Percentiles rank a stretch among this genome's conserved stretches.
These are phyloP conservation scores for Microchirus variegatus DNA, from an alignment of 2,797 vertebrate genomes.

Conservation along the genomic window DNA sequence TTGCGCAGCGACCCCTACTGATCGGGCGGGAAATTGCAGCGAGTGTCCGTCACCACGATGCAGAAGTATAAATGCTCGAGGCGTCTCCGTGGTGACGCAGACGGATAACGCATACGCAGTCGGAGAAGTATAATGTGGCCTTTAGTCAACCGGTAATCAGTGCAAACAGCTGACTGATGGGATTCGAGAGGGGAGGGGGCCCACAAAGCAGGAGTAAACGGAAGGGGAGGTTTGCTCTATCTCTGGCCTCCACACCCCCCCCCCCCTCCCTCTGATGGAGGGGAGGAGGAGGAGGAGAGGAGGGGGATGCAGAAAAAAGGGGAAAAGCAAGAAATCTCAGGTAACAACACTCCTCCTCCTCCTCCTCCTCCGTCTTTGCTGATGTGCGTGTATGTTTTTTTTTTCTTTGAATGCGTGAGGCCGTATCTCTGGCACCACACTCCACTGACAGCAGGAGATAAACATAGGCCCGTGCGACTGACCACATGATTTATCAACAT, in stretches of 20 bases:
- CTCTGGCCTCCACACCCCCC: constrained; percentile 56
- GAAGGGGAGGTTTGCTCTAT: constrained; percentile 49
- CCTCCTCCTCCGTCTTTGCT: constrained; percentile 36
- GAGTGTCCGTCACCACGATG: too few relatives aligned
- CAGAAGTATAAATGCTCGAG: too few relatives aligned
- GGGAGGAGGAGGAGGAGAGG: constrained; percentile 2
- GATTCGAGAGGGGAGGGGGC: constrained; percentile 10
- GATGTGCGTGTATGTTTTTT: constrained; percentile 44
- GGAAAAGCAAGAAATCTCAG: constrained; percentile 58
- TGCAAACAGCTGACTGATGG: constrained; percentile 61
- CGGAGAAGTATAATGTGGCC: too few relatives aligned
- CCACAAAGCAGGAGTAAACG: constrained; percentile 31
- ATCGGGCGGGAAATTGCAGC: too few relatives aligned
- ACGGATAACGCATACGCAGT: too few relatives aligned
- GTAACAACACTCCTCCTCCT: constrained; percentile 52
- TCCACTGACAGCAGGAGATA: constrained; percentile 80
- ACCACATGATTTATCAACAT: constrained; percentile 83
- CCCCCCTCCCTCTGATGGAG: constrained; percentile 21
- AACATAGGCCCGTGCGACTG: constrained; percentile 74
- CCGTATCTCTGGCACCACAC: constrained; percentile 76
- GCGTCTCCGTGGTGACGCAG: too few relatives aligned
- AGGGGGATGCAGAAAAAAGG: constrained; percentile 13
- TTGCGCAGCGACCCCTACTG: too few relatives aligned
- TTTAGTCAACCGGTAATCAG: constrained; percentile 65
- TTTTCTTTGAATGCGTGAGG: constrained; percentile 43